Conservation (phyloP, 2,113 vertebrate genomes). For the Hippopotamus amphibius region DNA sequence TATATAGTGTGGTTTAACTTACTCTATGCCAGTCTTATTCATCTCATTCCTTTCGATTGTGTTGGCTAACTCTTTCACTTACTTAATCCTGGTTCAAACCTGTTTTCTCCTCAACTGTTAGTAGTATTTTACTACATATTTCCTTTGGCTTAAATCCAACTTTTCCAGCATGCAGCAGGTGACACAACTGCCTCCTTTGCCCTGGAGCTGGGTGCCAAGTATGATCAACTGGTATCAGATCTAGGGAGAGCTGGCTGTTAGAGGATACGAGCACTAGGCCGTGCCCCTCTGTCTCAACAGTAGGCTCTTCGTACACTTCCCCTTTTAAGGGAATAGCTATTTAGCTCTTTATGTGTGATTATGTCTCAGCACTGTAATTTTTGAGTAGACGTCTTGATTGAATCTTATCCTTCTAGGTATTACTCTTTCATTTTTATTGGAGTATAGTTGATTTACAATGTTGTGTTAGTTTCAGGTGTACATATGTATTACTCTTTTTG, state of each 20-base stretch:
- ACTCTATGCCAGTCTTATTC: neutral
- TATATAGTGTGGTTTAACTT: neutral
- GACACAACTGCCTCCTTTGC: neutral
- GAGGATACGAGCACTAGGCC: neutral
- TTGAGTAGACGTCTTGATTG: neutral
- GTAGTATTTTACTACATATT: neutral
- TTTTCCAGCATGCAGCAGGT: neutral
- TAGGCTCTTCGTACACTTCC: neutral
- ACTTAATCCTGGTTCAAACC: neutral
- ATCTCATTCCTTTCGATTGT: slow-evolving; percentile 2
- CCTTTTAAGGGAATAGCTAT: neutral
- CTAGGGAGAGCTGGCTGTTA: neutral
- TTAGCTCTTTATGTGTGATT: neutral
- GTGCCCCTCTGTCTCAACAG: neutral
- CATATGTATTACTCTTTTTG: neutral
- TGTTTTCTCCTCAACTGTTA: neutral
- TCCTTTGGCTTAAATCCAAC: neutral
- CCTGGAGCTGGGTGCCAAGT: neutral
- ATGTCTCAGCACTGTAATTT: neutral
- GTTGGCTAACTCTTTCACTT: neutral
- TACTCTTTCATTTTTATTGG: too few species aligned
- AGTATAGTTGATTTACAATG: too few species aligned
- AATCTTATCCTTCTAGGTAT: neutral
- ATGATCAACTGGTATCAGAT: neutral
- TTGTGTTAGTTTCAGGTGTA: too few species aligned